Evolutionary conservation across 2,113 vertebrate genomes (phyloP).

Genomic region (Agapornis roseicollis): DNA sequence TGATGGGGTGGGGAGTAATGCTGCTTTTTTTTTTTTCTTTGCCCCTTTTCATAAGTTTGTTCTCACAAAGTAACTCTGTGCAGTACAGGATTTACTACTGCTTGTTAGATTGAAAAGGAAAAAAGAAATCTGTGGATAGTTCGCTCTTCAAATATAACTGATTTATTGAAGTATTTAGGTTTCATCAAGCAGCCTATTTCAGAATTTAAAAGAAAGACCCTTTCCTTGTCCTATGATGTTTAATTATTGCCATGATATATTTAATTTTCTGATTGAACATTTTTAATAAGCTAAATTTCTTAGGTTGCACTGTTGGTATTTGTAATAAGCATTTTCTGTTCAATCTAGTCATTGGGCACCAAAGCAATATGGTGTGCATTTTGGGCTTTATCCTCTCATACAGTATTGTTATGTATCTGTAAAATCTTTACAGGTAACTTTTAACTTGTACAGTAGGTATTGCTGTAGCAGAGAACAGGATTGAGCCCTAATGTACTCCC

Average conservation of each 20-base stretch:
- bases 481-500: not conserved
- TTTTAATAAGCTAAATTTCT: constrained; percentile 13
- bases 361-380: constrained; percentile 37
- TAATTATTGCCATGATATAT: not conserved
- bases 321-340: not conserved
- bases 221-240: not conserved
- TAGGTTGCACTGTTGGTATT: not conserved
- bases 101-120: not conserved
- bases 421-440: not conserved
- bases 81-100: constrained; percentile 25
- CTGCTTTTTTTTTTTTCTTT: not conserved
- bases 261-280: not conserved
- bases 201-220: not conserved
- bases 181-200: not conserved
- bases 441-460: not conserved
- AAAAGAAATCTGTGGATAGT: not conserved
- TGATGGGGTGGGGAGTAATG: not conserved
- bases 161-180: not conserved
- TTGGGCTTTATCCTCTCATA: not conserved
- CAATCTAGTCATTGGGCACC: constrained; percentile 6
- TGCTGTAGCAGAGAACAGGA: not conserved
- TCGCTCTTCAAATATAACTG: not conserved
- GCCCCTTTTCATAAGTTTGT: not conserved
- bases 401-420: not conserved
- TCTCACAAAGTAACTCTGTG: constrained; percentile 40